Evolutionary conservation across 2,797 vertebrate species (phyloP).

Genomic region (Taenioides sp.): DNA sequence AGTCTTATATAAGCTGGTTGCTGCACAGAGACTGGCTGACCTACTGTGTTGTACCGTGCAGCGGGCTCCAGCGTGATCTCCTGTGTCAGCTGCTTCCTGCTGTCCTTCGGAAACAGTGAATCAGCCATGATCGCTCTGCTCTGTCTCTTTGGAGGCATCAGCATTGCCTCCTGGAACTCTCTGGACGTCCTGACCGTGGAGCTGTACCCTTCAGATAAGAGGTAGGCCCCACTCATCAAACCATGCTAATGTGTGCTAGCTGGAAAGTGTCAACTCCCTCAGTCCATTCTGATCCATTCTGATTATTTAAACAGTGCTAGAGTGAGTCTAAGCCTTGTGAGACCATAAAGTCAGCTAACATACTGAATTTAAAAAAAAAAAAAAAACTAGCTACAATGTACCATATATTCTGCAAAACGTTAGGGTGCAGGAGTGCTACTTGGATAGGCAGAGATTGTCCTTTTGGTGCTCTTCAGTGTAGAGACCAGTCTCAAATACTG

Average conservation of each 20-base stretch:
- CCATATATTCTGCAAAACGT: no score
- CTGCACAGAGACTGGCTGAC: neutral
- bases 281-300: no score
- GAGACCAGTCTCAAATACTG: no score
- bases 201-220: slow-evolving; percentile 95
- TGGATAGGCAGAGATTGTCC: no score
- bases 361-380: no score
- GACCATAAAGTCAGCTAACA: no score
- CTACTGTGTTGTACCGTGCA: slow-evolving; percentile 46
- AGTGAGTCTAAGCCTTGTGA: no score
- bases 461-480: no score
- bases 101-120: slow-evolving; percentile 96
- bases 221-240: slow-evolving; percentile 67
- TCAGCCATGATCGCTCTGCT: slow-evolving; percentile 97
- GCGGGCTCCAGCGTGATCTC: slow-evolving; percentile 97
- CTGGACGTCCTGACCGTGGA: slow-evolving; percentile 95
- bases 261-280: no score
- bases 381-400: no score
- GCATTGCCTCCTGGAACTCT: slow-evolving; percentile 96
- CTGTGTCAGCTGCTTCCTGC: slow-evolving; percentile 96
- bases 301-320: no score
- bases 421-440: no score
- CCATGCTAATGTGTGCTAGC: neutral
- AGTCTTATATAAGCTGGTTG: neutral
- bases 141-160: slow-evolving; percentile 95